A percentile compares a stretch with the other conserved stretches of the same genome.
phyloP scores from a whole-genome alignment of 37 sponge, comb jelly and placozoan genomes.

The Agelas oroides region DNA sequence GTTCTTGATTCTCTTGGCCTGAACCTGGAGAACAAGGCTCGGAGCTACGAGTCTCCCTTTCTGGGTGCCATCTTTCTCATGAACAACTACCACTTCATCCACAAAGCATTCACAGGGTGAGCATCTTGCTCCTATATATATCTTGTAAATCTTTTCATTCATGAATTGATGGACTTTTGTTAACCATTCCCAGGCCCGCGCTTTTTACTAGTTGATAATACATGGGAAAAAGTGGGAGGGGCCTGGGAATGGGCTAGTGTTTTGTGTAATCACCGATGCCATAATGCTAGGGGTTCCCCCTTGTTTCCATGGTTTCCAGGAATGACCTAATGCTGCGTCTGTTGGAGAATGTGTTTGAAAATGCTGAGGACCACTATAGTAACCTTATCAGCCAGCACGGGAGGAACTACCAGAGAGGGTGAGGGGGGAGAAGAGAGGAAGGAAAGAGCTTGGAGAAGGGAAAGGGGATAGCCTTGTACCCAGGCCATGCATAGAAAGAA shows the following conservation, averaged over 20 bases:
- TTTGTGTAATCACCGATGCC: no score
- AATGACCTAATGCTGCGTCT: slow-evolving; percentile 65
- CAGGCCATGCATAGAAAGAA: no score
- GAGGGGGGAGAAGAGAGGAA: no score
- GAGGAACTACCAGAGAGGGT: slow-evolving; percentile 82
- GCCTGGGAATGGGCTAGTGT: no score
- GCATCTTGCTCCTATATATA: not conserved
- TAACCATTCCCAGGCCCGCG: no score
- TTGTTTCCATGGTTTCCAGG: slow-evolving; percentile 56
- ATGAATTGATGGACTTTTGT: no score
- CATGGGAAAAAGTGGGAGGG: no score
- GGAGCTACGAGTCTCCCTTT: slow-evolving; percentile 74
- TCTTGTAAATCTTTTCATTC: not conserved
- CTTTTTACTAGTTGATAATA: no score
- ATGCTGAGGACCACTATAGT: slow-evolving; percentile 78
- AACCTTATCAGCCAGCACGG: slow-evolving; percentile 56
- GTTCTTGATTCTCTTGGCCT: slow-evolving; percentile 73
- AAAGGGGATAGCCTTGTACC: no score
- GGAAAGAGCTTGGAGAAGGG: no score
- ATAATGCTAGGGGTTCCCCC: no score
- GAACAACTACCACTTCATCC: slow-evolving; percentile 93
- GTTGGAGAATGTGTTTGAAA: slow-evolving; percentile 66
- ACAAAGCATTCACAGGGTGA: slow-evolving; percentile 79
- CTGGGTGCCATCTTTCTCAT: slow-evolving; percentile 82
- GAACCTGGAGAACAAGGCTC: slow-evolving; percentile 87